Percentiles rank a stretch among this genome's conserved stretches.
phyloP scores from a whole-genome alignment of 2,888 invertebrate genomes.

The Agonopterix subpropinquella region DNA sequence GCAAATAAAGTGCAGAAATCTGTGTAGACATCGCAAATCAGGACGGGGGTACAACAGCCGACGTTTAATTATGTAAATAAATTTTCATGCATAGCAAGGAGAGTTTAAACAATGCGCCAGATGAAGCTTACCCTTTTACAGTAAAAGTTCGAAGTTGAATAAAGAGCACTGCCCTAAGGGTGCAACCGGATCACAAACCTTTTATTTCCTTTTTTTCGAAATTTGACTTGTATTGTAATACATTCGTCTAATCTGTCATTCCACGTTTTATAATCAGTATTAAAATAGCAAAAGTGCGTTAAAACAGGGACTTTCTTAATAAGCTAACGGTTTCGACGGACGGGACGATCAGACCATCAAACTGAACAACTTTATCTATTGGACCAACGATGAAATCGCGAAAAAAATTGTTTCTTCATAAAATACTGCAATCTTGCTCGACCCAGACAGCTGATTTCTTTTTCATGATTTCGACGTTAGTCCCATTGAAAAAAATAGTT shows the following conservation, averaged over 20 bases:
- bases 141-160: slow-evolving; percentile 61
- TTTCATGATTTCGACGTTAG: no score
- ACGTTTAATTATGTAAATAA: slow-evolving; percentile 73
- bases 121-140: slow-evolving; percentile 52
- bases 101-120: slow-evolving; percentile 65
- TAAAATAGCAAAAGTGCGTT: no score
- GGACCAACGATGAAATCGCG: no score
- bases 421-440: no score
- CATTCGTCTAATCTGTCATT: not conserved
- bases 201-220: not conserved
- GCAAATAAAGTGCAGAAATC: slow-evolving; percentile 54
- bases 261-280: no score
- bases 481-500: no score
- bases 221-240: not conserved
- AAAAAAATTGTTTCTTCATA: no score
- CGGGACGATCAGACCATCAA: no score
- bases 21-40: slow-evolving; percentile 67
- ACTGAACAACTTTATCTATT: no score
- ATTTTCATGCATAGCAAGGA: slow-evolving; percentile 66
- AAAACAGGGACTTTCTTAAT: no score
- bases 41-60: slow-evolving; percentile 49
- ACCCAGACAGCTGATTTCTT: no score
- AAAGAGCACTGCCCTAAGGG: slow-evolving; percentile 51
- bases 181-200: slow-evolving; percentile 37
- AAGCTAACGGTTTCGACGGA: no score